Conservation (phyloP, 2,113 vertebrate species). For the Lagopus muta region DNA sequence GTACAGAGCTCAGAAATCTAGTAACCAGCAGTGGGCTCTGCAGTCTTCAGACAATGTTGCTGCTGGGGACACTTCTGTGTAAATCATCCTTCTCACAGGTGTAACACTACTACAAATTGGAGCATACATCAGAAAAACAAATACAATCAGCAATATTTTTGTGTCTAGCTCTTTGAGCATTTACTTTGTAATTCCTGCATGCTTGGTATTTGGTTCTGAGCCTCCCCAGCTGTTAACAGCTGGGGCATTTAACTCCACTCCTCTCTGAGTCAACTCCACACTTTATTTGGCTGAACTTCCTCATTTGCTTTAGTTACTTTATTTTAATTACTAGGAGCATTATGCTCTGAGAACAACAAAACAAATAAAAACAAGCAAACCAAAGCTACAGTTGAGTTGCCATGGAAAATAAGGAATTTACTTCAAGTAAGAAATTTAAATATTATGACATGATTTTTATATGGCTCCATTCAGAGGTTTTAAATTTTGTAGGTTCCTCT, state of each 20-base stretch:
- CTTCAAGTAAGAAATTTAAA: neutral
- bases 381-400: neutral
- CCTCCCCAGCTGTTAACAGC: neutral
- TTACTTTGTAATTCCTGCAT: neutral
- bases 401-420: neutral
- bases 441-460: neutral
- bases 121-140: neutral
- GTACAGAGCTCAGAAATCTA: neutral
- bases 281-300: neutral
- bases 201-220: neutral
- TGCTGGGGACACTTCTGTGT: neutral
- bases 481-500: neutral
- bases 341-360: neutral
- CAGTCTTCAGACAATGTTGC: accelerated
- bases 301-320: neutral
- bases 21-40: accelerated
- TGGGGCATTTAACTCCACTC: neutral
- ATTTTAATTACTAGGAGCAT: neutral
- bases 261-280: neutral
- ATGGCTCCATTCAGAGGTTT: neutral
- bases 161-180: neutral
- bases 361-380: neutral
- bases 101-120: neutral
- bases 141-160: neutral
- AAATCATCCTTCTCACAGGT: neutral